Conservation (phyloP, 2,797 vertebrate genomes). For the Clarias pachynema region DNA sequence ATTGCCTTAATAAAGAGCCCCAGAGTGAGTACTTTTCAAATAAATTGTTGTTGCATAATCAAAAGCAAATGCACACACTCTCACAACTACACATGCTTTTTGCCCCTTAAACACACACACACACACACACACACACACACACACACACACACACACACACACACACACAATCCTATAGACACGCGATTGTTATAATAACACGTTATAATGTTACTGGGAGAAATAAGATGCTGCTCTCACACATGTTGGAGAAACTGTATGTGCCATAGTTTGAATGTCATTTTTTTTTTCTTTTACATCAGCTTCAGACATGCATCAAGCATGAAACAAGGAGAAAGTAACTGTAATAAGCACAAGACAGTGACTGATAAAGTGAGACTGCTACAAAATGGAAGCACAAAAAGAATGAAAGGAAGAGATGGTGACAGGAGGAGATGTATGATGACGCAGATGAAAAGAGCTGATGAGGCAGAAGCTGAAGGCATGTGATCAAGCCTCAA, state of each 20-base stretch:
- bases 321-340: not conserved
- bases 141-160: not conserved
- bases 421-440: constrained; percentile 12
- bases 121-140: not conserved
- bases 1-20: not conserved
- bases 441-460: constrained; percentile 22
- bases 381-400: not conserved
- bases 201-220: not conserved
- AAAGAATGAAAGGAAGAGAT: constrained; percentile 5
- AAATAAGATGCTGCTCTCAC: not conserved
- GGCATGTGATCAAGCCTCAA: constrained; percentile 40
- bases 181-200: not conserved
- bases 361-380: constrained; percentile 15
- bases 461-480: constrained; percentile 28
- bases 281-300: constrained; percentile 11
- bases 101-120: not conserved
- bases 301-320: not conserved
- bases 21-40: not conserved
- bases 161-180: too few relatives aligned
- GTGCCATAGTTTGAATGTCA: constrained; percentile 15
- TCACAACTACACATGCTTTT: not conserved
- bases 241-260: constrained; percentile 11
- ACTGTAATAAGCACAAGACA: constrained; percentile 9
- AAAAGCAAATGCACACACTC: not conserved
- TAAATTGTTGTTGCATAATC: not conserved